Evolutionary conservation across 2,888 invertebrate species (phyloP), one percentile per base, ranked within the genome.

Genomic region (Megastigmus dorsalis): DNA sequence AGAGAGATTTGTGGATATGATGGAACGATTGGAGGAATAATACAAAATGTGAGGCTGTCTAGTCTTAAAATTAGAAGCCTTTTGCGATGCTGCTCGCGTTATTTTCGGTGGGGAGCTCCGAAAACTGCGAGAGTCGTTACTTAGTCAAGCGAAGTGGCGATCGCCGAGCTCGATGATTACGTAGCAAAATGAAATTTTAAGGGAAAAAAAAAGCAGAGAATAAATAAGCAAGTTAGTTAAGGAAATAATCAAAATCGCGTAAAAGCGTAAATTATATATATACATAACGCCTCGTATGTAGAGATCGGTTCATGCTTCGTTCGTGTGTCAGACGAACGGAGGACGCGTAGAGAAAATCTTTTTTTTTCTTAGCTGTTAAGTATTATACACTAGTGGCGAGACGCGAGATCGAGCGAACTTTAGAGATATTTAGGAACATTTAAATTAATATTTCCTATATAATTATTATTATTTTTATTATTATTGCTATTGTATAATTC

Each of bases 31-130:
- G 72, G 72, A 48, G 71, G 74, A 78, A 80, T 41, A 38, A 60
- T 30, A 55, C 15, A 73, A n/a, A 79, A 75, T 82, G 82, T 82
- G 84, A 86, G 84, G 84, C 83, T 85, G 84, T 86, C 86, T 87
- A 87, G 87, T 87, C 86, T 84, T 77, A 85, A 83, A 84, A 81
- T 79, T 79, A 79, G 79, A 80, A 76, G 79, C 84, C 84, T 85
- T n/a, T 84, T 81, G 82, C 82, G 80, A 81, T 80, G 82, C 80
- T 80, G 80, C 67, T 74, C 48, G n/a, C 60, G 54, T n/a, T n/a
- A n/a, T n/a, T 70, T 65, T 66, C 48, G 52, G 26, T 10, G 10
- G 18, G 2, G 73, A 54, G 62, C 18, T 55, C n/a, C 50, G 54
- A 60, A 13, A 6, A 7, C 23, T 57, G 15, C 7, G 20, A 55